A percentile compares a stretch with the other conserved stretches of the same genome.
Evolutionary conservation across 2,888 invertebrate genomes (phyloP).

Genomic region (Caenorhabditis japonica): DNA sequence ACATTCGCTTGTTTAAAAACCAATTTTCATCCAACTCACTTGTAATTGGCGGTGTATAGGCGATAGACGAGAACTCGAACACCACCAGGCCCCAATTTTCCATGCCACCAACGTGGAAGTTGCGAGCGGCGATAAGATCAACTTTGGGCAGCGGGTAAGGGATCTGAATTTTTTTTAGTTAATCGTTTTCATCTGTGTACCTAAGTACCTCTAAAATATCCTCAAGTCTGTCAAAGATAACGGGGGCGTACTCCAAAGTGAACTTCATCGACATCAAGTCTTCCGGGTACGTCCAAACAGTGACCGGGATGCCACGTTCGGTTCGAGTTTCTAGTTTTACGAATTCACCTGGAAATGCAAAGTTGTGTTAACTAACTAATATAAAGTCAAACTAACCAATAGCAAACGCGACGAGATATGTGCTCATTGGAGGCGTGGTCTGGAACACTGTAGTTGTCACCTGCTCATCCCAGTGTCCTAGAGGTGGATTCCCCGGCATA

Average conservation of each 20-base stretch:
- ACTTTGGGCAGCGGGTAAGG: slow-evolving; percentile 75
- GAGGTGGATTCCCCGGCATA: slow-evolving; percentile 29
- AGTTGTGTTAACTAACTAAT: too few relatives aligned
- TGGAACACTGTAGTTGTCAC: slow-evolving; percentile 68
- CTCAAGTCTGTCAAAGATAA: slow-evolving; percentile 72
- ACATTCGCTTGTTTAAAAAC: not conserved
- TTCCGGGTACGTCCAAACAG: slow-evolving; percentile 70
- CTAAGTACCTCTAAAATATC: slow-evolving; percentile 65
- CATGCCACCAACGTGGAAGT: slow-evolving; percentile 79
- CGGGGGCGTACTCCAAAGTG: slow-evolving; percentile 71
- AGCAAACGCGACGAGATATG: slow-evolving; percentile 78
- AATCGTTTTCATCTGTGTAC: not conserved
- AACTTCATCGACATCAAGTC: slow-evolving; percentile 66
- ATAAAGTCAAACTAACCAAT: slow-evolving; percentile 61
- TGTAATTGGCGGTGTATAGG: slow-evolving; percentile 37
- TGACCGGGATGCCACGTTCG: slow-evolving; percentile 68
- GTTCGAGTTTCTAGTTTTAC: slow-evolving; percentile 69
- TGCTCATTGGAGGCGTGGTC: slow-evolving; percentile 78
- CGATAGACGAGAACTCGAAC: slow-evolving; percentile 47
- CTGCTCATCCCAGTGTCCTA: slow-evolving; percentile 3
- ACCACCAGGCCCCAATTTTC: slow-evolving; percentile 78
- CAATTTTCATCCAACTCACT: slow-evolving; percentile 3
- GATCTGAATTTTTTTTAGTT: slow-evolving; percentile 52
- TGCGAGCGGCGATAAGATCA: slow-evolving; percentile 79
- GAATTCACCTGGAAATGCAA: slow-evolving; percentile 65